A percentile compares a stretch with the other conserved stretches of the same genome.
These are phyloP conservation scores for Brevimyrus niger DNA, from an alignment of 2,113 vertebrate genomes.

Conservation along the genomic window DNA sequence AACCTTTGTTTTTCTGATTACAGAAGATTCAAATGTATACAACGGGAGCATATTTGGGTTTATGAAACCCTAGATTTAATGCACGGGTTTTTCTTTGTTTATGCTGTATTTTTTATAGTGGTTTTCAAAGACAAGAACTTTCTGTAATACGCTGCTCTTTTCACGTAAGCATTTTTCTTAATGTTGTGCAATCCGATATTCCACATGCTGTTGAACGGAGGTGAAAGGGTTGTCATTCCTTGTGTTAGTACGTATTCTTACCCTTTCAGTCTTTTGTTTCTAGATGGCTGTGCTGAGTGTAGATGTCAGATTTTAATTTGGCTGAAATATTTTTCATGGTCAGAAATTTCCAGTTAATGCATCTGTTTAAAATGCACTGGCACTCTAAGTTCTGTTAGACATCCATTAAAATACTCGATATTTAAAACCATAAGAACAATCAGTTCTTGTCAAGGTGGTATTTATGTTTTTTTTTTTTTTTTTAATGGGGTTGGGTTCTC, in stretches of 20 bases:
- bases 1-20: neutral
- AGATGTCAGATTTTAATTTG: neutral
- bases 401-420: neutral
- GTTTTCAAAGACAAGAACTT: neutral
- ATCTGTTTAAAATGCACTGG: neutral
- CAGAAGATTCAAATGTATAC: neutral
- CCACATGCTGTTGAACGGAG: neutral
- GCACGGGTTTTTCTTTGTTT: neutral
- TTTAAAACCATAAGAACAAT: neutral
- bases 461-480: neutral
- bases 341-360: neutral
- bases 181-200: neutral
- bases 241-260: neutral
- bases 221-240: neutral
- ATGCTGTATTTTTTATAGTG: neutral
- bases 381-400: neutral
- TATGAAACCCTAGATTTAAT: neutral
- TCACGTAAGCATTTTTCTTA: neutral
- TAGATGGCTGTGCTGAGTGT: constrained; percentile 12
- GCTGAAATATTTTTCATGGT: neutral
- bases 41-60: neutral
- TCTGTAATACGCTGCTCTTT: neutral
- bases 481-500: neutral
- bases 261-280: neutral
- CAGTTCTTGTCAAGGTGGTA: neutral